A percentile compares a stretch with the other conserved stretches of the same genome.
phyloP scores from a whole-genome alignment of 2,113 vertebrate genomes.

The Melanostigma gelatinosum region DNA sequence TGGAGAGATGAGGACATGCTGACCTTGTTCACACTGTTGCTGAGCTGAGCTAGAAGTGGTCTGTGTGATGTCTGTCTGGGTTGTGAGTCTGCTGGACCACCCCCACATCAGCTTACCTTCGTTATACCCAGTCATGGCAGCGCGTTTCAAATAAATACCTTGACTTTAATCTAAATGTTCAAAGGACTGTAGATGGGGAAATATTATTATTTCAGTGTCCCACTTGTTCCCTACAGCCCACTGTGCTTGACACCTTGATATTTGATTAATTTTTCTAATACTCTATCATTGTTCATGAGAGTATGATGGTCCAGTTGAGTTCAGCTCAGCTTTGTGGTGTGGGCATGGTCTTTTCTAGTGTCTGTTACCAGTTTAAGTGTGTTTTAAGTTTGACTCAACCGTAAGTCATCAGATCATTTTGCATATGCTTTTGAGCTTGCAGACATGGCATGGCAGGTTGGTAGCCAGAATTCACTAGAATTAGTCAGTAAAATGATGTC shows the following conservation, averaged over 20 bases:
- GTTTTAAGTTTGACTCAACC: conserved; percentile 24
- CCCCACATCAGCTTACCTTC: background rate
- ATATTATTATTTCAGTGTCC: background rate
- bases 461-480: conserved; percentile 36
- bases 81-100: conserved; percentile 9
- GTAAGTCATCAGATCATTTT: conserved; percentile 32
- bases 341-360: conserved; percentile 57
- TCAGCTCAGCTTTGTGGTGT: conserved; percentile 72
- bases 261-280: conserved; percentile 14
- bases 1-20: conserved; percentile 43
- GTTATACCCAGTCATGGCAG: conserved; percentile 4
- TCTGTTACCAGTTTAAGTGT: conserved; percentile 34
- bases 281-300: background rate
- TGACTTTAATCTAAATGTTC: conserved; percentile 11
- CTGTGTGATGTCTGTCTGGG: conserved; percentile 13
- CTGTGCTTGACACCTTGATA: conserved; percentile 11
- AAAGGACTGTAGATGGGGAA: conserved; percentile 1
- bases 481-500: conserved; percentile 7
- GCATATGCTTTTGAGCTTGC: conserved; percentile 2
- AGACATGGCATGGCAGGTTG: conserved; percentile 37
- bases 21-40: conserved; percentile 73
- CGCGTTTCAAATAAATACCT: conserved; percentile 4
- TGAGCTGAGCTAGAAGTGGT: conserved; percentile 67
- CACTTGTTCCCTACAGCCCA: conserved; percentile 8
- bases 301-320: conserved; percentile 46